Evolutionary conservation across 2,888 invertebrate species (phyloP), one percentile per base, ranked within the genome.

Genomic region (Cremastobaeus sp.): DNA sequence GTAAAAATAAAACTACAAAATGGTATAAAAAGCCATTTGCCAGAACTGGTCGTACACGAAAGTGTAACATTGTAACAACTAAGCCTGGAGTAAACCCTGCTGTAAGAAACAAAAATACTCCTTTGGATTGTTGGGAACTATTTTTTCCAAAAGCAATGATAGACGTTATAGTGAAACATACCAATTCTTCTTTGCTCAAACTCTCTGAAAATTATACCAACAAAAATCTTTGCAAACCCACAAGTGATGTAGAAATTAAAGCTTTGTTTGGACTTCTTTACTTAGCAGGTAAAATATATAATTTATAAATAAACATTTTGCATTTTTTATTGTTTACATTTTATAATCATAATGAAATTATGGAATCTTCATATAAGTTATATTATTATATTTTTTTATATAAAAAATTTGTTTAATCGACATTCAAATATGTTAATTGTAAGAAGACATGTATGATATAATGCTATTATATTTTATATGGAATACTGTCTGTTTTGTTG

Each of bases 71-170:
- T 25, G 25, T 25, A 3, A 25, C 3, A 25, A 8, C 3, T 25
- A 25, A 25, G 8, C 4, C 25, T 25, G 25, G 25, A 5, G 25
- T 25, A 5, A 25, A 25, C 25, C 4, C 4, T 25, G 3, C 4
- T 25, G 25, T 8, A 5, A 8, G 8, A 25, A 25, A 34, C 34
- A 34, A n/a, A 3, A 34, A 34, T 3, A 34, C 34, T 3, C 34
- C 34, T 34, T n/a, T 34, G 11, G 34, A 34, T 6, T 34, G 34
- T 34, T 34, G 34, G 34, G 34, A 34, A 34, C 3, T 34, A 34
- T 3, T 34, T 34, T 34, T 34, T 34, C 4, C 34, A 8, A 11
- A 34, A 34, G n/a, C 4, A 34, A 34, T 34, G 34, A 34, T 34
- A 3, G 34, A 34, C n/a, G 11, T 8, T 34, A 34, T 34, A 3